Evolutionary conservation across 2,113 vertebrate genomes (phyloP).

Genomic region (Lepisosteus oculatus): DNA sequence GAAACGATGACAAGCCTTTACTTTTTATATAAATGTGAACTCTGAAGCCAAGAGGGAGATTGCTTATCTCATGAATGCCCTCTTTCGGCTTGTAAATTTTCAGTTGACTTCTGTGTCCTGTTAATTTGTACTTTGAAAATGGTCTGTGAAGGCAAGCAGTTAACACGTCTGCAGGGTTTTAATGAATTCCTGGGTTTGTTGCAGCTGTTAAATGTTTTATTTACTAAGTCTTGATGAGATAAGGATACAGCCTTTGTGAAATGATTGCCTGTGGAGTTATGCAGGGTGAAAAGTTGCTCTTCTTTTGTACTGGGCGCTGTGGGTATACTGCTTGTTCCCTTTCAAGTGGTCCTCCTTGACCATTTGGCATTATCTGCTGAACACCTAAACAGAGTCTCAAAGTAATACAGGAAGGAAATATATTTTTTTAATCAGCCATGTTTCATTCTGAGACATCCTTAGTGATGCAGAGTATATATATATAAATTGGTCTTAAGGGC

Average conservation of each 20-base stretch:
- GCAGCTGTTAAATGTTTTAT: slow-evolving; percentile 60
- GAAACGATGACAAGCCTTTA: background rate
- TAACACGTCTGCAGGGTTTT: background rate
- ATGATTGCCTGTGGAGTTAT: slow-evolving; percentile 47
- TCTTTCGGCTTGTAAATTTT: slow-evolving; percentile 10
- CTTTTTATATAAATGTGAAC: background rate
- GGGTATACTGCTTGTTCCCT: background rate
- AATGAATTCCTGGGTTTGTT: slow-evolving; percentile 21
- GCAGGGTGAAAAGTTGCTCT: slow-evolving; percentile 17
- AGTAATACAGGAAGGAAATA: slow-evolving; percentile 40
- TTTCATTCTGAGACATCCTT: slow-evolving; percentile 20
- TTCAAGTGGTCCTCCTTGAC: slow-evolving; percentile 28
- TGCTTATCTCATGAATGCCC: slow-evolving; percentile 4
- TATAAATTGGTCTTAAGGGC: slow-evolving; percentile 32
- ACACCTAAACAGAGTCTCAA: slow-evolving; percentile 44
- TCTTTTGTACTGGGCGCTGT: slow-evolving; percentile 8
- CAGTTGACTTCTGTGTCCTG: slow-evolving; percentile 20
- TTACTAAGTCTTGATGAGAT: slow-evolving; percentile 60
- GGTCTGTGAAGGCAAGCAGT: background rate
- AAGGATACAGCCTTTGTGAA: slow-evolving; percentile 44
- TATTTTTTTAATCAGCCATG: slow-evolving; percentile 33
- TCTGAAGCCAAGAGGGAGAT: background rate
- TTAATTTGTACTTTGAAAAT: slow-evolving; percentile 6
- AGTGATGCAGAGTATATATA: slow-evolving; percentile 28
- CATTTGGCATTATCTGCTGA: slow-evolving; percentile 43